A percentile compares a stretch with the other conserved stretches of the same genome.
These are phyloP conservation scores for Otocyon megalotis DNA, from an alignment of 2,113 vertebrate species.

Conservation along the genomic window DNA sequence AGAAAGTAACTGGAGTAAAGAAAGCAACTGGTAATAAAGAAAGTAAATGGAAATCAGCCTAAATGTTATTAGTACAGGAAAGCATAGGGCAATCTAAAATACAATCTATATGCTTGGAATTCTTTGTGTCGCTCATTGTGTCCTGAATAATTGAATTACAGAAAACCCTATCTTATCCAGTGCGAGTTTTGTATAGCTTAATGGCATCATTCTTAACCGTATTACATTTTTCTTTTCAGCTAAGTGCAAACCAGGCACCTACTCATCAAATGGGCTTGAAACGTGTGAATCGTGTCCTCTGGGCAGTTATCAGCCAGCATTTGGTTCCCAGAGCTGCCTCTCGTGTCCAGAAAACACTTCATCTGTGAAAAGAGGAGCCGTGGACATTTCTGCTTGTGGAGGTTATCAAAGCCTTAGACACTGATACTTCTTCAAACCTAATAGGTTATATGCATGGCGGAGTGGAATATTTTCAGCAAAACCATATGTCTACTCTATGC, in stretches of 20 bases:
- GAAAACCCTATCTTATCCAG: not conserved
- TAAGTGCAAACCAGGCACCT: slow-evolving; percentile 96
- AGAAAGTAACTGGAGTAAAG: too few species aligned
- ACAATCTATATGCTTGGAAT: not conserved
- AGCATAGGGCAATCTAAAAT: not conserved
- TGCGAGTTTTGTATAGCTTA: not conserved
- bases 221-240: slow-evolving; percentile 86
- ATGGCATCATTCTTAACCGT: not conserved
- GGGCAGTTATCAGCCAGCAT: slow-evolving; percentile 93
- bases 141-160: not conserved
- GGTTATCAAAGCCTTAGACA: slow-evolving; percentile 87
- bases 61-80: not conserved
- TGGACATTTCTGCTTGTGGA: slow-evolving; percentile 94
- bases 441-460: not conserved
- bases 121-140: not conserved
- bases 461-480: slow-evolving; percentile 33
- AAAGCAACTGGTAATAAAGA: not conserved
- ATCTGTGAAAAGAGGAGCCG: slow-evolving; percentile 95
- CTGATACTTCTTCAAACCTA: not conserved
- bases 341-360: slow-evolving; percentile 92
- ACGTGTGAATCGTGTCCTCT: slow-evolving; percentile 97
- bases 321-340: slow-evolving; percentile 92
- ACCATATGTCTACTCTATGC: not conserved
- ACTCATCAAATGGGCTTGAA: slow-evolving; percentile 95
- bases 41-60: not conserved